Conservation (phyloP, 1,140 invertebrate genomes). For the Dendrolimus kikuchii region DNA sequence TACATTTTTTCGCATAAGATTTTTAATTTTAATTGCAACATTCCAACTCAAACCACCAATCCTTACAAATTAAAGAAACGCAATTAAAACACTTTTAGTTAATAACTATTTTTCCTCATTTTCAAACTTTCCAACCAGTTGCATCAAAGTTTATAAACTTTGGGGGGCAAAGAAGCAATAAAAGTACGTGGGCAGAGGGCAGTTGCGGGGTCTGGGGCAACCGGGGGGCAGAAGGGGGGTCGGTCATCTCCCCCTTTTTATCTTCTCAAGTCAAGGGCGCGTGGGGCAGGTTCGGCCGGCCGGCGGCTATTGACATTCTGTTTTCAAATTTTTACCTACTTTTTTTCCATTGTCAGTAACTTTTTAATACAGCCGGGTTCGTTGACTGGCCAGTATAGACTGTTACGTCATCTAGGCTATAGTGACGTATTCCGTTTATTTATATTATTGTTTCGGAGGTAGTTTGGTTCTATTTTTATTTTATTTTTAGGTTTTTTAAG, state of each 20-base stretch:
- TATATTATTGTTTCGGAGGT: conserved; percentile 5
- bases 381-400: conserved; percentile 40
- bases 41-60: no score
- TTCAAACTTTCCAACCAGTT: conserved; percentile 17
- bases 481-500: no score
- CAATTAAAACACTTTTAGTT: background rate
- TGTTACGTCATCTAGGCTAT: conserved; percentile 23
- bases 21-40: no score
- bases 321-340: conserved; percentile 65
- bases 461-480: no score
- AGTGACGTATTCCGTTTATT: conserved; percentile 16
- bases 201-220: conserved; percentile 7
- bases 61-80: no score
- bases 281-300: conserved; percentile 66
- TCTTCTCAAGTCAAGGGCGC: conserved; percentile 65
- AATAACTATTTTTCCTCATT: background rate
- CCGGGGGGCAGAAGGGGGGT: conserved; percentile 15
- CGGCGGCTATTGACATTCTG: conserved; percentile 68
- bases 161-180: conserved; percentile 35
- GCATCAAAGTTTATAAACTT: conserved; percentile 20
- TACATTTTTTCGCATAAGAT: no score
- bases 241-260: conserved; percentile 62
- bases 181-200: conserved; percentile 34
- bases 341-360: conserved; percentile 61
- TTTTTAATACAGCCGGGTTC: conserved; percentile 58